These are phyloP conservation scores for Agrochola circellaris DNA, from an alignment of 2,888 invertebrate genomes.

Conservation along the genomic window DNA sequence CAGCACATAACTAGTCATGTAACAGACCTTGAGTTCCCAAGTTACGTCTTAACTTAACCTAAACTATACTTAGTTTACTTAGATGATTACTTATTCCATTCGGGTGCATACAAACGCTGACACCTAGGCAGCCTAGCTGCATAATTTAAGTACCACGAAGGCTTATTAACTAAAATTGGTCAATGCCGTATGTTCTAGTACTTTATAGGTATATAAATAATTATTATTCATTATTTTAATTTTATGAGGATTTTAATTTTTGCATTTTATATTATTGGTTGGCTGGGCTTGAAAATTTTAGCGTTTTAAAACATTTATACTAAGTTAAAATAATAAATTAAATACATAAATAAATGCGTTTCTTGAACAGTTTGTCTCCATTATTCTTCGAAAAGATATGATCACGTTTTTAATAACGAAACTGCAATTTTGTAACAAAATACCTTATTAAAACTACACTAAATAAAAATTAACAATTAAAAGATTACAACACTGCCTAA, in stretches of 20 bases:
- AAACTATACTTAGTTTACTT: constrained; percentile 58
- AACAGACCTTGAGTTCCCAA: constrained; percentile 58
- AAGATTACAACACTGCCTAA: constrained; percentile 50
- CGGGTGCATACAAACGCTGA: constrained; percentile 59
- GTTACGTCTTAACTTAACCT: constrained; percentile 49
- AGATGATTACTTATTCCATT: constrained; percentile 71
- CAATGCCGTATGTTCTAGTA: constrained; percentile 74
- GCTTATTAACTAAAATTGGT: constrained; percentile 74
- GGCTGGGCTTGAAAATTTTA: background rate
- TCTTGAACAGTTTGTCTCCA: background rate
- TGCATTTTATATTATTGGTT: background rate
- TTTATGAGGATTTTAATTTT: constrained; percentile 31
- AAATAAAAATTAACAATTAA: constrained; percentile 58
- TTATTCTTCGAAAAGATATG: background rate
- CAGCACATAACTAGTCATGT: constrained; percentile 44
- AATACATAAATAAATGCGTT: background rate
- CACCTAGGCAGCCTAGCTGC: constrained; percentile 57
- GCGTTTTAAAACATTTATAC: background rate
- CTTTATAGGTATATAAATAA: constrained; percentile 58
- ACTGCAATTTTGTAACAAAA: constrained; percentile 26
- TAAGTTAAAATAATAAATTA: background rate
- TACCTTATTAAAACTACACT: constrained; percentile 14
- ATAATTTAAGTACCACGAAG: constrained; percentile 67
- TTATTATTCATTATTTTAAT: constrained; percentile 49
- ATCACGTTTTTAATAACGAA: constrained; percentile 24